Evolutionary conservation across 1,140 invertebrate species (phyloP), one percentile per base, ranked within the genome.

Genomic region (Trypoxylus dichotomus): DNA sequence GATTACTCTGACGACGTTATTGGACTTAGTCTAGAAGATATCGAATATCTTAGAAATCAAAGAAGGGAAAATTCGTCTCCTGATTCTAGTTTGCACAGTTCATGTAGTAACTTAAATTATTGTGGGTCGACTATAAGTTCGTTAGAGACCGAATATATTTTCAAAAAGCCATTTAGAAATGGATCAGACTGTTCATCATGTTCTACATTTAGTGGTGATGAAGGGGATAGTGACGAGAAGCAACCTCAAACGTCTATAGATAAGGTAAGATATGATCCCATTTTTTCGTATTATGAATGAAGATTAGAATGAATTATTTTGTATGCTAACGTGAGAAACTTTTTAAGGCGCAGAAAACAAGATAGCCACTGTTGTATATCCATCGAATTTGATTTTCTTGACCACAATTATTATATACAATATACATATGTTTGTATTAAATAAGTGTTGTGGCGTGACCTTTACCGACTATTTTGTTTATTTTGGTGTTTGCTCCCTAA

Each of bases 1-100:
- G 94, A 95, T 84, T 94, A 94, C 82, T 94, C 93, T 0, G 93
- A 95, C 83, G 93, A 93, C 79, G 87, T 91, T 21, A 88, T 89
- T 88, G 90, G 42, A 7, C 89, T 92, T 3, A 91, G 90, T 7
- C 86, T 91, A 58, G 91, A 92, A 80, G 92, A 92, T 83, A 89
- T 92, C 80, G 89, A 91, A 81, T 91, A 91, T 85, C 88, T 92
- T 80, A 85, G 89, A 10, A 87, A 87, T 79, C 88, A 88, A 74
- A 81, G 87, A 21, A 82, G 86, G 73, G 85, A 85, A 32, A 85
- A 85, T 10, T 83, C 82, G 0, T 85, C 84, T 32, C 83, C 84
- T 8, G 85, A 86, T 24, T 76, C 91, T 88, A 91, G 90, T 80
- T 88, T 90, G 1, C 89, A 91, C 73, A 91, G 90, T 72, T 92